Conservation (phyloP, 1,140 invertebrate genomes). For the Drosophila jambulina region DNA sequence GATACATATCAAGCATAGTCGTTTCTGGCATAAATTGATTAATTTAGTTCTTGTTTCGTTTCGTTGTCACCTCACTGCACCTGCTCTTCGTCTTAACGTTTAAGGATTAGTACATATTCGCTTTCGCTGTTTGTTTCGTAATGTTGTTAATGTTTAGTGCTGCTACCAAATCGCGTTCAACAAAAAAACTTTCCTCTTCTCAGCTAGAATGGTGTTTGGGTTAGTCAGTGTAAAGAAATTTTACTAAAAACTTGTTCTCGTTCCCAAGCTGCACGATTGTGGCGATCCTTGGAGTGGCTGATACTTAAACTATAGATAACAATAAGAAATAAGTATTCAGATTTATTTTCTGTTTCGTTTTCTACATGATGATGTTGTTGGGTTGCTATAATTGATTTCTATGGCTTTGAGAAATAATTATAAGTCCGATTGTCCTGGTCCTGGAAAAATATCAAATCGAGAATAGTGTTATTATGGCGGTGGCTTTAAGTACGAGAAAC, state of each 20-base stretch:
- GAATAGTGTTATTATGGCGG: conserved; percentile 27
- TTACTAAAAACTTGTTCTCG: conserved; percentile 75
- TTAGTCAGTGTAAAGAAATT: conserved; percentile 71
- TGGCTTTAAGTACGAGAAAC: not conserved
- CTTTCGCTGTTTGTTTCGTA: conserved; percentile 66
- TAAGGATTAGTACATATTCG: conserved; percentile 75
- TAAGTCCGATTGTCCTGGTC: conserved; percentile 85
- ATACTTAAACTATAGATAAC: conserved; percentile 68
- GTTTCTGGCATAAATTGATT: conserved; percentile 43
- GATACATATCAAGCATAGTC: conserved; percentile 68
- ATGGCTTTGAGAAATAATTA: conserved; percentile 85
- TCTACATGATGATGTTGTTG: conserved; percentile 47
- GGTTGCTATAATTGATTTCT: conserved; percentile 85
- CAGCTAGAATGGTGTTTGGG: conserved; percentile 56
- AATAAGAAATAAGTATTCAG: conserved; percentile 39
- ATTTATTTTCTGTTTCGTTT: conserved; percentile 32
- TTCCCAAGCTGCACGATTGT: conserved; percentile 64
- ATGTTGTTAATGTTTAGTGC: conserved; percentile 66
- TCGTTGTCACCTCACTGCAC: conserved; percentile 77
- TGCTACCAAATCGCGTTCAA: conserved; percentile 79
- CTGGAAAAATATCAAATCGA: conserved; percentile 74
- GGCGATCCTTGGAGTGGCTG: conserved; percentile 60
- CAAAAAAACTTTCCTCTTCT: conserved; percentile 54
- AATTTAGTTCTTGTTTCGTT: conserved; percentile 63
- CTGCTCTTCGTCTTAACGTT: conserved; percentile 49